A percentile compares a stretch with the other conserved stretches of the same genome.
phyloP scores from a whole-genome alignment of 2,888 invertebrate genomes.

The Halocaridina rubra region DNA sequence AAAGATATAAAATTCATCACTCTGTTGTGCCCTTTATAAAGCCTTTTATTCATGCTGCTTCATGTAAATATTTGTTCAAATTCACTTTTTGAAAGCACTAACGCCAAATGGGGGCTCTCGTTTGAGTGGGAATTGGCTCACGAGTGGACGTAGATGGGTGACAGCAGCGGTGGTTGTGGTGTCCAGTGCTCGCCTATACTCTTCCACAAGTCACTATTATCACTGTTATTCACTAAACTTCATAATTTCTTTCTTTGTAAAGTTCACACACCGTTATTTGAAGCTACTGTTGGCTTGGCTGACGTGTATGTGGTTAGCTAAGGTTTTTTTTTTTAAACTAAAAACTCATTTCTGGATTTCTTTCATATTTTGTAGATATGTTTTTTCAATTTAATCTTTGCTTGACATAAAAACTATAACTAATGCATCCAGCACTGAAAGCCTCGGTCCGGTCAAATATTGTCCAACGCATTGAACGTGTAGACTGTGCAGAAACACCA shows the following conservation, averaged over 20 bases:
- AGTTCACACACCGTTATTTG: slow-evolving; percentile 37
- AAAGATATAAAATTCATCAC: too few species aligned
- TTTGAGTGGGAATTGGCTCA: slow-evolving; percentile 4
- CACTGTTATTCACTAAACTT: slow-evolving; percentile 22
- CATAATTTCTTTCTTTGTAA: slow-evolving; percentile 5
- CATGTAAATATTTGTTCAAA: background rate
- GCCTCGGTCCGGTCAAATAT: slow-evolving; percentile 48
- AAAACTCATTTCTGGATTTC: slow-evolving; percentile 5
- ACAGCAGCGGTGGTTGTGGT: slow-evolving; percentile 42
- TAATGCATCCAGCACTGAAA: slow-evolving; percentile 42
- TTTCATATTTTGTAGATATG: slow-evolving; percentile 3
- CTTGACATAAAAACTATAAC: slow-evolving; percentile 27
- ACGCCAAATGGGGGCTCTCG: background rate
- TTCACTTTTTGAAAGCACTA: background rate
- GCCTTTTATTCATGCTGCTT: background rate
- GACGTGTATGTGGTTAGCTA: slow-evolving; percentile 44
- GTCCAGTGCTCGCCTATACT: slow-evolving; percentile 37
- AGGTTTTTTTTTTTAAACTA: slow-evolving; percentile 20
- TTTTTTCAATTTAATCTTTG: slow-evolving; percentile 1
- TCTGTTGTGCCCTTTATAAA: background rate
- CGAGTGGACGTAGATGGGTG: slow-evolving; percentile 43
- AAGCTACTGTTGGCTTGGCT: slow-evolving; percentile 42
- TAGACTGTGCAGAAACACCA: background rate
- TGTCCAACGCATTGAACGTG: too few species aligned
- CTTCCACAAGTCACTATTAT: slow-evolving; percentile 33